Evolutionary conservation across 2,888 invertebrate genomes (phyloP).

Genomic region (Andrena flavipes): DNA sequence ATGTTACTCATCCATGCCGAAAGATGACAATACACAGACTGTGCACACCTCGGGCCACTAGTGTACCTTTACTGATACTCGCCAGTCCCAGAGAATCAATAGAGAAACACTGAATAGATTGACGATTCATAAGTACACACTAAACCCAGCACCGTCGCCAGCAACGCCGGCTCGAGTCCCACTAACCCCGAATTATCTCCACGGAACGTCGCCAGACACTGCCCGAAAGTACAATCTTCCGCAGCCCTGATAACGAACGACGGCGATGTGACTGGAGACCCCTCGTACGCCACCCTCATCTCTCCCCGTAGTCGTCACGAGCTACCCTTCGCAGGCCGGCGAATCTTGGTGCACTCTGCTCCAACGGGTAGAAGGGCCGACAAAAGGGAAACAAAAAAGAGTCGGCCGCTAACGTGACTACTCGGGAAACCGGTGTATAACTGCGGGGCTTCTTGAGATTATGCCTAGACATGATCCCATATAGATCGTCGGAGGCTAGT

Average conservation of each 20-base stretch:
- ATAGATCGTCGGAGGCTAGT: slow-evolving; percentile 77
- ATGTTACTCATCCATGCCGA: too few relatives aligned
- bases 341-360: background rate
- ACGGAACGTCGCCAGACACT: slow-evolving; percentile 23
- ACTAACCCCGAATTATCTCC: slow-evolving; percentile 16
- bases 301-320: background rate
- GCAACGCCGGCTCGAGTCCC: slow-evolving; percentile 2
- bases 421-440: slow-evolving; percentile 64
- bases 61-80: too few relatives aligned
- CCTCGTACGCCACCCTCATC: background rate
- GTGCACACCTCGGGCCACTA: too few relatives aligned
- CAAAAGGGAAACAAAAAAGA: slow-evolving; percentile 27
- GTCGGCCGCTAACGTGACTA: slow-evolving; percentile 66
- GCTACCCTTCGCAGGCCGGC: background rate
- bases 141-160: background rate
- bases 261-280: background rate
- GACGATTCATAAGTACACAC: slow-evolving; percentile 2
- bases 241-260: slow-evolving; percentile 18
- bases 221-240: slow-evolving; percentile 37
- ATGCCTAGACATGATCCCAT: slow-evolving; percentile 80
- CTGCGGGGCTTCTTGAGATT: slow-evolving; percentile 75
- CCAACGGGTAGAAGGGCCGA: background rate
- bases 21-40: too few relatives aligned
- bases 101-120: slow-evolving; percentile 1
- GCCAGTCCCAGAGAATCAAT: too few relatives aligned